phyloP scores from a whole-genome alignment of 1,140 invertebrate genomes.

The Halotydeus destructor region DNA sequence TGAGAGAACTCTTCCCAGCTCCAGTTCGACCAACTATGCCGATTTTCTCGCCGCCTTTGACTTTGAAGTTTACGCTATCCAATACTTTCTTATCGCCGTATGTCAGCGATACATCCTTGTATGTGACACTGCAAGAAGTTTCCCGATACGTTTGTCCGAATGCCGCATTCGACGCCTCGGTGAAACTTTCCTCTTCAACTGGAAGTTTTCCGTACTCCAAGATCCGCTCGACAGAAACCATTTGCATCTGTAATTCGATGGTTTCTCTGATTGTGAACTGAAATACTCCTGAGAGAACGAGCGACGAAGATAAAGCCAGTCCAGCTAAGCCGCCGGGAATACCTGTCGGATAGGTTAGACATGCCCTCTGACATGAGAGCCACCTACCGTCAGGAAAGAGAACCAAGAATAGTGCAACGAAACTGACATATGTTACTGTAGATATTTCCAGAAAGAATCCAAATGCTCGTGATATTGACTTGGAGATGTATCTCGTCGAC shows the following conservation, averaged over 20 bases:
- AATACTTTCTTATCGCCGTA: constrained; percentile 40
- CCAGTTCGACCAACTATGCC: constrained; percentile 70
- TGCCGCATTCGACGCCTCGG: constrained; percentile 21
- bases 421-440: constrained; percentile 42
- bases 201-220: constrained; percentile 50
- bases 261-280: constrained; percentile 61
- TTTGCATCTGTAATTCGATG: constrained; percentile 55
- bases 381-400: constrained; percentile 1
- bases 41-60: constrained; percentile 34
- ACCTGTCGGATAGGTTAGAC: too few relatives aligned
- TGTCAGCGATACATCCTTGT: constrained; percentile 38
- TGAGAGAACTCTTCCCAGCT: constrained; percentile 74
- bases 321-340: neutral
- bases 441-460: constrained; percentile 57
- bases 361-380: too few relatives aligned
- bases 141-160: constrained; percentile 14
- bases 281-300: constrained; percentile 39
- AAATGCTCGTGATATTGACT: constrained; percentile 42
- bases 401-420: constrained; percentile 19
- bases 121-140: constrained; percentile 32
- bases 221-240: constrained; percentile 62
- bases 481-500: constrained; percentile 45
- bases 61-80: constrained; percentile 19
- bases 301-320: constrained; percentile 51
- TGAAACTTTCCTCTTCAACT: constrained; percentile 49